Evolutionary conservation across 2,888 invertebrate genomes (phyloP).

Genomic region (Cryptocheilus praepositus): DNA sequence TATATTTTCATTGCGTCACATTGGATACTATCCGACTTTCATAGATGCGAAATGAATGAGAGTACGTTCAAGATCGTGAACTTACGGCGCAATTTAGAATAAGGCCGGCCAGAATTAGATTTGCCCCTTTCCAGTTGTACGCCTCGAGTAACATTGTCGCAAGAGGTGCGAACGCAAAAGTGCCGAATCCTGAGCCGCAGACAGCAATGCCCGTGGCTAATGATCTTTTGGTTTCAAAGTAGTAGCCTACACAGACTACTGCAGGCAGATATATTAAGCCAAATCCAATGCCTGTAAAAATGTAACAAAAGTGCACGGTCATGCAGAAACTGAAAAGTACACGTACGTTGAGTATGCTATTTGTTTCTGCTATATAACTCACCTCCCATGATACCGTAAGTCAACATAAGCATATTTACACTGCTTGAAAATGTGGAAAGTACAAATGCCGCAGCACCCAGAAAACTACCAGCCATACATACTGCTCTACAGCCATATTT

Average conservation of each 20-base stretch:
- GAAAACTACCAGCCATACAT: constrained; percentile 92
- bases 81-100: constrained; percentile 92
- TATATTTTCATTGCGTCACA: constrained; percentile 3
- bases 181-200: constrained; percentile 96
- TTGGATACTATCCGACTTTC: not conserved
- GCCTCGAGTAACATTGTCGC: constrained; percentile 86
- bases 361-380: constrained; percentile 40
- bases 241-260: constrained; percentile 97
- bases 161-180: constrained; percentile 95
- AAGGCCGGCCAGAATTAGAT: constrained; percentile 93
- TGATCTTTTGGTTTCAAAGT: constrained; percentile 96
- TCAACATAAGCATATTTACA: constrained; percentile 92
- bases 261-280: constrained; percentile 97
- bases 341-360: not conserved
- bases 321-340: not conserved
- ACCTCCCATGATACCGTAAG: constrained; percentile 96
- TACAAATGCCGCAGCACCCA: constrained; percentile 90
- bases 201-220: constrained; percentile 96
- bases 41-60: not conserved
- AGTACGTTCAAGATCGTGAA: constrained; percentile 24
- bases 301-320: not conserved
- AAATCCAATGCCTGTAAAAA: constrained; percentile 87
- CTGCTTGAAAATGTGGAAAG: constrained; percentile 91
- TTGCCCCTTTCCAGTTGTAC: constrained; percentile 93
- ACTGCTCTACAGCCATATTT: constrained; percentile 96